Percentiles rank a stretch among this genome's conserved stretches.
Conservation (phyloP, 2,888 invertebrate species). For the Noctua comes region DNA sequence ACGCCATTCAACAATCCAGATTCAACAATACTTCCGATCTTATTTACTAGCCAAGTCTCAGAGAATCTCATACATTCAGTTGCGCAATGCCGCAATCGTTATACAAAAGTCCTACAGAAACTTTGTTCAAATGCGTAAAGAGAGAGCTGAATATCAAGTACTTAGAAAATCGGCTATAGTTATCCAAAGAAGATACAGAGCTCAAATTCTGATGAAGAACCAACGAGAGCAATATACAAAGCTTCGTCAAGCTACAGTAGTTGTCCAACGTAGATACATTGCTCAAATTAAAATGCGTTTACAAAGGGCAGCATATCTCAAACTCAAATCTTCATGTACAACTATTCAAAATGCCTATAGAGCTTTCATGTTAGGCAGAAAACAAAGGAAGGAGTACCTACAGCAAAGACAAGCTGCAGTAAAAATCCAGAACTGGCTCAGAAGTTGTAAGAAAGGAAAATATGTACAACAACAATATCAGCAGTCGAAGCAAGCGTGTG, state of each 20-base stretch:
- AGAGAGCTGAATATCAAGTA: slow-evolving; percentile 70
- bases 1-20: slow-evolving; percentile 62
- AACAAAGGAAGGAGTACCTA: slow-evolving; percentile 74
- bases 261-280: slow-evolving; percentile 84
- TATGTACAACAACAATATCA: slow-evolving; percentile 73
- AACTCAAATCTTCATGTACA: slow-evolving; percentile 75
- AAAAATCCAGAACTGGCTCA: slow-evolving; percentile 87
- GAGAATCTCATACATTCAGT: slow-evolving; percentile 31
- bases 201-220: slow-evolving; percentile 76
- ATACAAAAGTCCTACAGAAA: slow-evolving; percentile 89
- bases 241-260: slow-evolving; percentile 75
- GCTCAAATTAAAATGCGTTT: slow-evolving; percentile 80
- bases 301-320: slow-evolving; percentile 73
- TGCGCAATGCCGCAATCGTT: slow-evolving; percentile 75
- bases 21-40: slow-evolving; percentile 74
- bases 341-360: slow-evolving; percentile 84
- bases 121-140: slow-evolving; percentile 77
- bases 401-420: slow-evolving; percentile 77
- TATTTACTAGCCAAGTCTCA: slow-evolving; percentile 50
- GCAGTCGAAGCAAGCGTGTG: slow-evolving; percentile 77
- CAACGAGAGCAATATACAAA: slow-evolving; percentile 68
- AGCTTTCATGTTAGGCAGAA: slow-evolving; percentile 75
- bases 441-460: slow-evolving; percentile 73
- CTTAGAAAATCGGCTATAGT: slow-evolving; percentile 71
- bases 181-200: slow-evolving; percentile 82